phyloP scores from a whole-genome alignment of 2,113 vertebrate genomes.

The Circaetus cinerascens region DNA sequence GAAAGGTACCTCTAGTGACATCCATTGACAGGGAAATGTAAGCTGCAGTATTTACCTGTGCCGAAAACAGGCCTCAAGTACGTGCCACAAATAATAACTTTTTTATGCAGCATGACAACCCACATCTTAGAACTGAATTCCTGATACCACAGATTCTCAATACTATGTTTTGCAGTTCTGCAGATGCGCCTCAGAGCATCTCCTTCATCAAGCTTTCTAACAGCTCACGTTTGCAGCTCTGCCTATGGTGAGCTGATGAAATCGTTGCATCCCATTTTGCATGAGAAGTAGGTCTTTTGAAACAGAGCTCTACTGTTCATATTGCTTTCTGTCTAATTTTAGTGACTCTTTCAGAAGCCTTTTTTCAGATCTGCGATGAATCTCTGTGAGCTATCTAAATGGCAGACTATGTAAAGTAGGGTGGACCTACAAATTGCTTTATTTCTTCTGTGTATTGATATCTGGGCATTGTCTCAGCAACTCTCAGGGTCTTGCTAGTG shows the following conservation, averaged over 20 bases:
- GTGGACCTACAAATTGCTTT: neutral
- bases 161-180: neutral
- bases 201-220: neutral
- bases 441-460: neutral
- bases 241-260: neutral
- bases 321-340: neutral
- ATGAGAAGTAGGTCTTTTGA: neutral
- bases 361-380: neutral
- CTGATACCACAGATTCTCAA: neutral
- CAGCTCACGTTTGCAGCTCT: neutral
- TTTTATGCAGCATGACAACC: neutral
- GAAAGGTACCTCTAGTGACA: neutral
- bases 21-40: neutral
- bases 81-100: neutral
- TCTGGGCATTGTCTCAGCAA: neutral
- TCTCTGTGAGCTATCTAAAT: neutral
- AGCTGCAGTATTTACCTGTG: neutral
- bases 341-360: neutral
- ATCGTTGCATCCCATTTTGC: neutral
- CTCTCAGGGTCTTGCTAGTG: neutral
- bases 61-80: neutral
- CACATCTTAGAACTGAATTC: neutral
- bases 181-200: neutral
- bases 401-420: neutral
- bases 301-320: neutral